These are phyloP conservation scores for Oreohelix idahoensis DNA, from an alignment of 1,140 invertebrate genomes.

Conservation along the genomic window DNA sequence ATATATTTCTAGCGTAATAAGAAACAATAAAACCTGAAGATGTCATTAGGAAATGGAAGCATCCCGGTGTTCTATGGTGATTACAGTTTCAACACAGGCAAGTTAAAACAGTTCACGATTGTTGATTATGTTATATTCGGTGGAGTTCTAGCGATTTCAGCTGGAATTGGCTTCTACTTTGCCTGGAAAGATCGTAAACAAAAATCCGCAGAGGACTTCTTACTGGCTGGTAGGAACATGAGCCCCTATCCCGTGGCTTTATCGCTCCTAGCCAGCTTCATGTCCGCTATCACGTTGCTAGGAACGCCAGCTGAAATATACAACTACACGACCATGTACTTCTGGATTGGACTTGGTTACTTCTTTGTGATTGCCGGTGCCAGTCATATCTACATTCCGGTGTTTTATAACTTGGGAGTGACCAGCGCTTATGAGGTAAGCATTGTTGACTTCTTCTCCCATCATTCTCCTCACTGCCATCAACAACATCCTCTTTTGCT, in stretches of 20 bases:
- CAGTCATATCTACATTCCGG: slow-evolving; percentile 87
- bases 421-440: slow-evolving; percentile 87
- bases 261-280: slow-evolving; percentile 81
- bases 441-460: slow-evolving; percentile 65
- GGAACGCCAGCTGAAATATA: slow-evolving; percentile 76
- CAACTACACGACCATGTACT: slow-evolving; percentile 66
- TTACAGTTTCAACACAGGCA: slow-evolving; percentile 52
- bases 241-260: slow-evolving; percentile 74
- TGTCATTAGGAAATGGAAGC: not conserved
- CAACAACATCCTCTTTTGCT: too few relatives aligned
- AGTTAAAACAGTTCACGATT: slow-evolving; percentile 48
- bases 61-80: slow-evolving; percentile 31
- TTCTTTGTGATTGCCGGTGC: slow-evolving; percentile 85
- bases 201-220: slow-evolving; percentile 86
- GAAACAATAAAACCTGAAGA: too few relatives aligned
- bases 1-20: too few relatives aligned
- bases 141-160: slow-evolving; percentile 67
- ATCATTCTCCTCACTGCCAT: too few relatives aligned
- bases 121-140: slow-evolving; percentile 65
- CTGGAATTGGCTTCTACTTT: slow-evolving; percentile 85
- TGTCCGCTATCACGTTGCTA: slow-evolving; percentile 93
- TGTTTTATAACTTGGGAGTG: slow-evolving; percentile 89
- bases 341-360: slow-evolving; percentile 62
- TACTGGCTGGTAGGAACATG: slow-evolving; percentile 86
- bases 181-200: slow-evolving; percentile 87